Conservation (phyloP, 2,888 invertebrate species). For the Drosophila borborema region DNA sequence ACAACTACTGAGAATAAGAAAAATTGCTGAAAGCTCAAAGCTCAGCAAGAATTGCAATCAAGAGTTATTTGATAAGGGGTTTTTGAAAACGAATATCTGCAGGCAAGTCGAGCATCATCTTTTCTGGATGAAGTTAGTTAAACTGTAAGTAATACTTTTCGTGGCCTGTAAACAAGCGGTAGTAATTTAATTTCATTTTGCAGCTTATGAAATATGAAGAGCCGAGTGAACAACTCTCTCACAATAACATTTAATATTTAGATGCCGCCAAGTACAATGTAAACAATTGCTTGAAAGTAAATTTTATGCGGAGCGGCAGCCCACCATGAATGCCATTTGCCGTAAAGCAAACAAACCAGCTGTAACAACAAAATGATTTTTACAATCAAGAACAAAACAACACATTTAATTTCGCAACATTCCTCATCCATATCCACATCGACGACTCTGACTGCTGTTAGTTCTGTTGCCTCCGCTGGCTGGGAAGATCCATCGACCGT, state of each 20-base stretch:
- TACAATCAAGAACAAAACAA: constrained; percentile 55
- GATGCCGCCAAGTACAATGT: constrained; percentile 53
- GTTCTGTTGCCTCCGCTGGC: constrained; percentile 12
- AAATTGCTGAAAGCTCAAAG: background rate
- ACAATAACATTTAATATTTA: constrained; percentile 61
- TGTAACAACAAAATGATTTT: constrained; percentile 59
- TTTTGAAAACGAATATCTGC: background rate
- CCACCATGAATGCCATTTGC: constrained; percentile 18
- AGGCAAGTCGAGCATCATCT: background rate
- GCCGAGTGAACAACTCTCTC: constrained; percentile 55
- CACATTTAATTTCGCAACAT: constrained; percentile 55
- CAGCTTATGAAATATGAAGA: constrained; percentile 63
- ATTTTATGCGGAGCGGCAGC: constrained; percentile 56
- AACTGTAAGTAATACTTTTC: constrained; percentile 7
- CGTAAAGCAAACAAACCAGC: constrained; percentile 56
- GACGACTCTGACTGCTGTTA: background rate
- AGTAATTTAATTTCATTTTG: constrained; percentile 62
- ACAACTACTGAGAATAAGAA: background rate
- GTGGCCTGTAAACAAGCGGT: constrained; percentile 35
- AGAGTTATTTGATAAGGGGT: background rate
- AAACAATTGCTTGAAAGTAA: constrained; percentile 69
- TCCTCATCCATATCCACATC: background rate
- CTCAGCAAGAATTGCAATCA: background rate
- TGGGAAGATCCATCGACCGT: constrained; percentile 66
- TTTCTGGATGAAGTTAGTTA: background rate